These are phyloP conservation scores for Nesoenas mayeri DNA, from an alignment of 2,113 vertebrate genomes.

Conservation along the genomic window DNA sequence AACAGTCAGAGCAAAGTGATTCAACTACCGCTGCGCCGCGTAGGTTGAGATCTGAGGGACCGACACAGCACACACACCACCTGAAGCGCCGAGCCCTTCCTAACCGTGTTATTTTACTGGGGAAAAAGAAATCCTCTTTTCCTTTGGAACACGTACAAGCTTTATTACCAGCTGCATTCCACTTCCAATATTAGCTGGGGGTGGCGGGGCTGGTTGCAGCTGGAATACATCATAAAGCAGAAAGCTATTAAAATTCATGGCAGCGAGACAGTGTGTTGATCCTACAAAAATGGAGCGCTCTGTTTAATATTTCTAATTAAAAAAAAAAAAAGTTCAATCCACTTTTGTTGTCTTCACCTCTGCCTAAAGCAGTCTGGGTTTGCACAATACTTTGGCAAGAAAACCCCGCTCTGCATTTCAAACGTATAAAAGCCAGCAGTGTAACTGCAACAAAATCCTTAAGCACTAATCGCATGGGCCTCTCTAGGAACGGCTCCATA, in stretches of 20 bases:
- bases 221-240: constrained; percentile 71
- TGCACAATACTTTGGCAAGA: constrained; percentile 57
- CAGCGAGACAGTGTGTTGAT: constrained; percentile 55
- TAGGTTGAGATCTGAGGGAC: constrained; percentile 19
- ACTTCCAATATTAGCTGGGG: constrained; percentile 61
- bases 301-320: constrained; percentile 66
- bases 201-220: constrained; percentile 64
- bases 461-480: background rate
- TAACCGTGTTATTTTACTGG: constrained; percentile 49
- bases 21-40: background rate
- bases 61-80: constrained; percentile 68
- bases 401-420: constrained; percentile 17
- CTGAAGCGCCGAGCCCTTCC: constrained; percentile 53
- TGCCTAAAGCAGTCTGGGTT: constrained; percentile 57
- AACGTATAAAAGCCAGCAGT: constrained; percentile 37
- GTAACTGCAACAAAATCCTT: constrained; percentile 47
- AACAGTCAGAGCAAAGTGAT: constrained; percentile 62
- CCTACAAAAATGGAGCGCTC: constrained; percentile 42
- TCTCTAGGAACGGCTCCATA: constrained; percentile 34
- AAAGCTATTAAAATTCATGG: constrained; percentile 53
- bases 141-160: constrained; percentile 58
- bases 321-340: constrained; percentile 27
- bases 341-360: constrained; percentile 67
- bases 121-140: constrained; percentile 7
- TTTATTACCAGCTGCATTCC: constrained; percentile 67